Evolutionary conservation across 2,888 invertebrate genomes (phyloP).

Genomic region (Drosophila monieri): DNA sequence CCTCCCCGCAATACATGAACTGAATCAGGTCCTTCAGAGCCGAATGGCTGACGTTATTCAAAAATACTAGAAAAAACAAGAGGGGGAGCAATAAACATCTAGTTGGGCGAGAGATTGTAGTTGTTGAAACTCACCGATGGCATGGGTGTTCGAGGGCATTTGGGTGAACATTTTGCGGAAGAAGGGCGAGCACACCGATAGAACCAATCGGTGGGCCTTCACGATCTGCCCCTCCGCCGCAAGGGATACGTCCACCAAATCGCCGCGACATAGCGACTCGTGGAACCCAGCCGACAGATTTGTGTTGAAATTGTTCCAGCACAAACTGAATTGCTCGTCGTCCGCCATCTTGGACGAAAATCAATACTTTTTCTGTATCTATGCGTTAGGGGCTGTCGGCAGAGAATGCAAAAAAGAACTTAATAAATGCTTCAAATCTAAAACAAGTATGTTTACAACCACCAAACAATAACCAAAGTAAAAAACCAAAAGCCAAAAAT

Average conservation of each 20-base stretch:
- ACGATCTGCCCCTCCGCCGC: slow-evolving; percentile 89
- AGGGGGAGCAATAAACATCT: not conserved
- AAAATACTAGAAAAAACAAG: slow-evolving; percentile 85
- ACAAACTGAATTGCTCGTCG: slow-evolving; percentile 90
- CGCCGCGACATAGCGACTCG: slow-evolving; percentile 88
- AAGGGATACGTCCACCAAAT: slow-evolving; percentile 89
- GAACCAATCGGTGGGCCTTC: slow-evolving; percentile 89
- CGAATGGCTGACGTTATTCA: slow-evolving; percentile 89
- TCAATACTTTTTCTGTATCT: slow-evolving; percentile 78
- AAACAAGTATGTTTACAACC: slow-evolving; percentile 53
- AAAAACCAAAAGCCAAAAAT: slow-evolving; percentile 46
- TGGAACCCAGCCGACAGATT: slow-evolving; percentile 90
- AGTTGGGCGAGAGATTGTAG: not conserved
- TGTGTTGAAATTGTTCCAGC: slow-evolving; percentile 91
- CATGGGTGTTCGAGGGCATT: slow-evolving; percentile 88
- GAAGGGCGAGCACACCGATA: slow-evolving; percentile 90
- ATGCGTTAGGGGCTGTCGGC: slow-evolving; percentile 42
- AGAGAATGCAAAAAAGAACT: slow-evolving; percentile 18
- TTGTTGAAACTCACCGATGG: slow-evolving; percentile 85
- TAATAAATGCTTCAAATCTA: not conserved
- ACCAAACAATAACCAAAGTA: slow-evolving; percentile 35
- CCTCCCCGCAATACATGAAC: slow-evolving; percentile 90
- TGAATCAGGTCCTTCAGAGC: slow-evolving; percentile 89
- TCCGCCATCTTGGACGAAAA: slow-evolving; percentile 87
- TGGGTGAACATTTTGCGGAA: slow-evolving; percentile 89